Conservation (phyloP, 1,140 invertebrate genomes). For the Drosophila hydei region DNA sequence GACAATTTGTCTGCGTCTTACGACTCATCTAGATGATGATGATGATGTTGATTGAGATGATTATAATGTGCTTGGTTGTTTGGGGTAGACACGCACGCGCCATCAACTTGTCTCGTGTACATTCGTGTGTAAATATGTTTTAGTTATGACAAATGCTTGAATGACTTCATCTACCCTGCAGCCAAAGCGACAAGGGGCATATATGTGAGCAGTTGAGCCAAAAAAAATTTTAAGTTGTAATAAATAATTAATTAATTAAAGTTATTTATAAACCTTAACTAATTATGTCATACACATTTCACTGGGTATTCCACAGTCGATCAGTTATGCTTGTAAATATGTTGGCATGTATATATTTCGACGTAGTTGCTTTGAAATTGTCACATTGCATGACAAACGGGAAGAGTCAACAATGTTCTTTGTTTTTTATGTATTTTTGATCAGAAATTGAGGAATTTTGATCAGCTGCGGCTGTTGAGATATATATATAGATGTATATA, state of each 20-base stretch:
- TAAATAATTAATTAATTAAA: not conserved
- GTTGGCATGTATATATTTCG: not conserved
- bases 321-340: not conserved
- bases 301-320: conserved; percentile 7
- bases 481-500: conserved; percentile 11
- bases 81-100: conserved; percentile 49
- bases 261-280: not conserved
- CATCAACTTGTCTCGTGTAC: conserved; percentile 50
- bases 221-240: not conserved
- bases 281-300: not conserved
- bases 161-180: conserved; percentile 11
- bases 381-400: conserved; percentile 43
- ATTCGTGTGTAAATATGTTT: conserved; percentile 30
- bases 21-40: conserved; percentile 40
- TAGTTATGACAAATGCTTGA: conserved; percentile 20
- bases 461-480: conserved; percentile 26
- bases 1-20: conserved; percentile 72
- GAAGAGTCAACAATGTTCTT: conserved; percentile 56
- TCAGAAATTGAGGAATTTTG: conserved; percentile 49
- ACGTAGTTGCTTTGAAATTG: conserved; percentile 24
- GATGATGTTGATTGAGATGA: conserved; percentile 31
- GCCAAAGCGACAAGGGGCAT: not conserved
- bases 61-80: conserved; percentile 4
- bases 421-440: conserved; percentile 50
- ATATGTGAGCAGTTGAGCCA: not conserved